Evolutionary conservation across 2,888 invertebrate genomes (phyloP).

Genomic region (Habrosyne pyritoides): DNA sequence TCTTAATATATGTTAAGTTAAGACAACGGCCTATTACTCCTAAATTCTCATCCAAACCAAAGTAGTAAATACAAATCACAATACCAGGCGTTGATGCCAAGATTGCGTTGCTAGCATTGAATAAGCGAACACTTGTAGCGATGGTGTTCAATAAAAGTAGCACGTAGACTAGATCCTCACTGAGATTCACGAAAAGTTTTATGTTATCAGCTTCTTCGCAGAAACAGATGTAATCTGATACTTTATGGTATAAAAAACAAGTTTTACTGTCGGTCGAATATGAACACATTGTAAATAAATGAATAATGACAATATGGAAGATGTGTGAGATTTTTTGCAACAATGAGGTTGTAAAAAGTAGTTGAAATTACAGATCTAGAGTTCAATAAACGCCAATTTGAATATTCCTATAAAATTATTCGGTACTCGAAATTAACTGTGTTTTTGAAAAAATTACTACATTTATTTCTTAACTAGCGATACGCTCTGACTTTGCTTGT

Average conservation of each 20-base stretch:
- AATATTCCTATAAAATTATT: too few species aligned
- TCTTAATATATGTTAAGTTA: too few species aligned
- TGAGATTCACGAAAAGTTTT: conserved; percentile 19
- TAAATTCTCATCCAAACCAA: neutral
- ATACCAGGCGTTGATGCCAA: neutral
- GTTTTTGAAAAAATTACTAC: too few species aligned
- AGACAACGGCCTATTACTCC: too few species aligned
- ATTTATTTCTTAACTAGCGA: too few species aligned
- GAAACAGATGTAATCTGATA: conserved; percentile 26
- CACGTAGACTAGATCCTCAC: conserved; percentile 39
- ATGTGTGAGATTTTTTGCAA: neutral
- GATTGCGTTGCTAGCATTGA: neutral
- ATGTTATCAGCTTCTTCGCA: conserved; percentile 30
- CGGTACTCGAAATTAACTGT: too few species aligned
- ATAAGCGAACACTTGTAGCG: neutral
- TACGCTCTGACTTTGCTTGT: too few species aligned
- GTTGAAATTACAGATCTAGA: too few species aligned
- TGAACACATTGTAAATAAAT: conserved; percentile 5
- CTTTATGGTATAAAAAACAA: conserved; percentile 15
- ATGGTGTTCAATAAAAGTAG: conserved; percentile 34
- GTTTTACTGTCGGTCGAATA: conserved; percentile 1
- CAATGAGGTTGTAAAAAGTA: neutral
- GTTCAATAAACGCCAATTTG: too few species aligned
- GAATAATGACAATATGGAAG: neutral
- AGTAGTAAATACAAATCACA: neutral